Evolutionary conservation across 2,797 vertebrate species (phyloP).

Genomic region (Schizothorax lantsangensis): DNA sequence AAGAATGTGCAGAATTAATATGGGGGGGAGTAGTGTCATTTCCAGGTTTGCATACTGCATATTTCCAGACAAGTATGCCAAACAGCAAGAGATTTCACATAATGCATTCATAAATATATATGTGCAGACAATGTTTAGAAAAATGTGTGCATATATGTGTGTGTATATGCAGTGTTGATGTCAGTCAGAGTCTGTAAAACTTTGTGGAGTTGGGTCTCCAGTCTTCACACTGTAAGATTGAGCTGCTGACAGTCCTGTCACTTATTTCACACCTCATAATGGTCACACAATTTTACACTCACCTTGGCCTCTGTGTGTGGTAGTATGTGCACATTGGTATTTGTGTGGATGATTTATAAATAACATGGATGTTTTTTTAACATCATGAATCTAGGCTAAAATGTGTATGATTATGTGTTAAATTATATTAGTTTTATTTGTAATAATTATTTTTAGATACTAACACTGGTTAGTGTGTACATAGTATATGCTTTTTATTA

Average conservation of each 20-base stretch:
- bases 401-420: neutral
- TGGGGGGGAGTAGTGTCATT: neutral
- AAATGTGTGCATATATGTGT: neutral
- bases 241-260: conserved; percentile 22
- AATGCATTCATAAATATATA: neutral
- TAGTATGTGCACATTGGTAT: neutral
- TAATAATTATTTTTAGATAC: neutral
- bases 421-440: neutral
- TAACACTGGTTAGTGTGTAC: too few relatives aligned
- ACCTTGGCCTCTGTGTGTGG: neutral
- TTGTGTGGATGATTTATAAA: neutral
- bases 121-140: neutral
- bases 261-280: conserved; percentile 31
- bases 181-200: conserved; percentile 9
- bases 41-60: neutral
- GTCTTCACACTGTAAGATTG: conserved; percentile 20
- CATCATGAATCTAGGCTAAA: neutral
- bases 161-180: neutral
- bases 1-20: neutral
- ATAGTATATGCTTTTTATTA: too few relatives aligned
- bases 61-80: neutral
- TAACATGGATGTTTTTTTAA: too few relatives aligned
- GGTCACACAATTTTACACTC: neutral
- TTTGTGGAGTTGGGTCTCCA: neutral
- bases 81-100: neutral